These are phyloP conservation scores for Trichopria drosophilae DNA, from an alignment of 2,888 invertebrate genomes.

Conservation along the genomic window DNA sequence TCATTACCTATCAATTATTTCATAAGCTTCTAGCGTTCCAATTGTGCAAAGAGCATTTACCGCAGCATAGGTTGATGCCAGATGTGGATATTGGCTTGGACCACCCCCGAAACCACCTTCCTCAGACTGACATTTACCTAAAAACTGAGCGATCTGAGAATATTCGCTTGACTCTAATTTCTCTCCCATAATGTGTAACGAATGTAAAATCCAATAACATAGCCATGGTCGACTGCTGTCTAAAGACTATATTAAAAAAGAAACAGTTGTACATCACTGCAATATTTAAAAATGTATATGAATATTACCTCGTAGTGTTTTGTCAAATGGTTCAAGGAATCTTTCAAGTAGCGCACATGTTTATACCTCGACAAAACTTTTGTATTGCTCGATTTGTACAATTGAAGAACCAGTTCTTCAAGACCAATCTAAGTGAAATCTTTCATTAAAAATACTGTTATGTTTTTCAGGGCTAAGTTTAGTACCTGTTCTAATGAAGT, in stretches of 20 bases:
- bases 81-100: slow-evolving; percentile 87
- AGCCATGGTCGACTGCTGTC: slow-evolving; percentile 97
- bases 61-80: slow-evolving; percentile 97
- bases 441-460: neutral
- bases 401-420: slow-evolving; percentile 62
- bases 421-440: slow-evolving; percentile 60
- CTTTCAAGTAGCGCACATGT: slow-evolving; percentile 70
- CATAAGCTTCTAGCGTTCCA: slow-evolving; percentile 83
- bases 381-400: slow-evolving; percentile 62
- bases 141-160: slow-evolving; percentile 64
- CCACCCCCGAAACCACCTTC: slow-evolving; percentile 93
- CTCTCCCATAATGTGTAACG: slow-evolving; percentile 76
- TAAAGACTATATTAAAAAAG: slow-evolving; percentile 63
- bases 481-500: slow-evolving; percentile 67
- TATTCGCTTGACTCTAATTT: slow-evolving; percentile 64
- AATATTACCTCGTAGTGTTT: slow-evolving; percentile 67
- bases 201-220: slow-evolving; percentile 95
- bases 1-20: slow-evolving; percentile 78
- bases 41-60: slow-evolving; percentile 90
- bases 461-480: neutral
- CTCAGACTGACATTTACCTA: slow-evolving; percentile 73
- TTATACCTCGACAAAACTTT: slow-evolving; percentile 66
- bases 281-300: slow-evolving; percentile 29
- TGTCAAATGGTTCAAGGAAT: slow-evolving; percentile 70
- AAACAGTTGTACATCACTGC: slow-evolving; percentile 16